Base-by-base conservation (phyloP, 2,113 vertebrate genomes). In the Plectropomus leopardus region DNA sequence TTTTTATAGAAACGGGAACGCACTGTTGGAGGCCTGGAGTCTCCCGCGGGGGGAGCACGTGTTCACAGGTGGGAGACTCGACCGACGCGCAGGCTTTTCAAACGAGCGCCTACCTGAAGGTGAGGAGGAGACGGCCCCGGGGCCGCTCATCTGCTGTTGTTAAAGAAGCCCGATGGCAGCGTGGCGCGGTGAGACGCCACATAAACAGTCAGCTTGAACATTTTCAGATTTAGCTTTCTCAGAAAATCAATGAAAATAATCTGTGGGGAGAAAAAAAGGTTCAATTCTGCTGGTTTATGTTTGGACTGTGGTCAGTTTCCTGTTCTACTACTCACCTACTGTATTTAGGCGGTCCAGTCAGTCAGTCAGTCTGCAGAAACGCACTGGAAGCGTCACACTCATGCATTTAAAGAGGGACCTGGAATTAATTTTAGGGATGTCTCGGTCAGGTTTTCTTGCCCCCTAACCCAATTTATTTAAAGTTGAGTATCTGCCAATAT, bases 71-170 rank as follows among this genome's bases (percentile, higher is more conserved):
- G 86, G 89, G 85, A 82, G 51, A 59, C 64, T 67, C 82, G 34
- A 61, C 83, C 64, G 70, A 72, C 26, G 63, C 55, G 69, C 68
- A 76, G 67, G 89, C 84, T 91, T 93, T 93, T 87, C 82, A 90
- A 82, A 90, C 88, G 92, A 90, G 93, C 92, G 84, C 86, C 92
- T 84, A 69, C 89, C 87, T 78, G 21, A 32, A 80, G 82, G 88
- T 48, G 81, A 89, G 81, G 73, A 59, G 14, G 40, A 64, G 30
- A 51, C 24, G 34, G 50, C 47, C 4, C 24, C n/a, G n/a, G 53
- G 42, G 76, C 57, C 81, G 47, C 57, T 69, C 64, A 53, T 77
- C 34, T 80, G 80, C 89, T 85, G 79, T 57, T 85, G 82, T 71
- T 23, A 70, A 30, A 4, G 65, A 83, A 70, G 78, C 55, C 55